These are phyloP conservation scores for Siniperca knerii DNA, from an alignment of 2,113 vertebrate genomes.

Conservation along the genomic window DNA sequence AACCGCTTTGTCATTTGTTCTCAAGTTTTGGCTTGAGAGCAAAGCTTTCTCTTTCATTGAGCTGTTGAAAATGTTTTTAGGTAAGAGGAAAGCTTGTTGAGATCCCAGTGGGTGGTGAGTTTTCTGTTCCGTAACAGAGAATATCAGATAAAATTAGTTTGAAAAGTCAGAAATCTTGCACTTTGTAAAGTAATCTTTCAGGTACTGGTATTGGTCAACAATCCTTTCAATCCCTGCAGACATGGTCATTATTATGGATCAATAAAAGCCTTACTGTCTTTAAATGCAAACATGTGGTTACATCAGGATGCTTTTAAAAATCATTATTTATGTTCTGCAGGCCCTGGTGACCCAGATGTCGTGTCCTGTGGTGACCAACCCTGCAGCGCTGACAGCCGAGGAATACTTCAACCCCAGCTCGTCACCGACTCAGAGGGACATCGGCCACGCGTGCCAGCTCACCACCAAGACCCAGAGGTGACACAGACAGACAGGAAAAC, in stretches of 20 bases:
- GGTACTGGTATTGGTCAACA: not conserved
- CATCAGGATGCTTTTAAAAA: not conserved
- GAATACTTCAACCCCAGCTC: conserved; percentile 96
- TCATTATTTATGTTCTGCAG: conserved; percentile 71
- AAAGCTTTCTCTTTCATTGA: not conserved
- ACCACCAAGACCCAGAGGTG: conserved; percentile 99
- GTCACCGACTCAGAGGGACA: conserved; percentile 90
- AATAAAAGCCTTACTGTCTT: not conserved
- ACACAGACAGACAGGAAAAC: conserved; percentile 43
- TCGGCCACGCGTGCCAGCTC: conserved; percentile 95
- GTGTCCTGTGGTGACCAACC: conserved; percentile 89
- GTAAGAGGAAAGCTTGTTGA: conserved; percentile 24
- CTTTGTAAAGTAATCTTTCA: not conserved
- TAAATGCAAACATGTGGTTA: not conserved
- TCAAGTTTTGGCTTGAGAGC: not conserved
- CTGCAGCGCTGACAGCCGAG: conserved; percentile 93
- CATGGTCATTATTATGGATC: too few relatives aligned
- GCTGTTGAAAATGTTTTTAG: conserved; percentile 39
- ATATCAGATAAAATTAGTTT: conserved; percentile 9
- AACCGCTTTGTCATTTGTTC: conserved; percentile 27
- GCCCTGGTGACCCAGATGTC: conserved; percentile 95
- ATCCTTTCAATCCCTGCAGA: not conserved
- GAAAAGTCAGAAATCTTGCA: conserved; percentile 10
- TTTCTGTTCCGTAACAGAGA: not conserved
- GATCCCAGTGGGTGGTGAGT: not conserved